Base-by-base conservation (phyloP, 2,113 vertebrate species). In the Scortum barcoo region DNA sequence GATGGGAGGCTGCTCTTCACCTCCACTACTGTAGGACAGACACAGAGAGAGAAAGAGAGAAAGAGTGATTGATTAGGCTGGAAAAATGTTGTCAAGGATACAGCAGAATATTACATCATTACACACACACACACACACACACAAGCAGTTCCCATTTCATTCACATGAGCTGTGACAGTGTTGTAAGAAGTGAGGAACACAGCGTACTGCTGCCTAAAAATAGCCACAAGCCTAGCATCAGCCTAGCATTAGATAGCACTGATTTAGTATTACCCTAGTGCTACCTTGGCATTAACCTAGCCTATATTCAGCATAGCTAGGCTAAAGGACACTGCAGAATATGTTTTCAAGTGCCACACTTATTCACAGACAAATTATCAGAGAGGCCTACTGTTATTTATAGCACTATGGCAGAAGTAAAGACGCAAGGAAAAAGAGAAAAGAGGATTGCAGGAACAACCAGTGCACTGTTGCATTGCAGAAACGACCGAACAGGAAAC, bases 1-100 rank as follows among this genome's bases (percentile, higher is more conserved):
- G 95, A 95, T 3, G 96, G 95, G 80, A 97, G 93, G 83, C 95
- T 95, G 26, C 95, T 96, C 91, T 97, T 97, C 94, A 98, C 96
- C 92, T 97, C 97, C 92, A 97, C 95, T 83, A 95, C 94, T 95
- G 88, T 61, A 81, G 56, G 62, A 65, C n/a, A 30, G 17, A 75
- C 20, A 62, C 1, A 79, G 5, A 83, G 36, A 76, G 4, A 62
- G 7, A 76, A 1, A 68, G 24, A 72, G 58, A 65, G 13, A 60
- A 9, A 73, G 28, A 89, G 38, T 17, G 44, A 75, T 63, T 78
- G 79, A 85, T 86, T 46, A 53, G 68, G 74, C 22, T 67, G 77
- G 56, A 80, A 60, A 60, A 60, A 75, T 66, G 73, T 61, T 76
- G 68, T 78, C 58, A 50, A 50, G 48, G 48, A 50, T 50, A 50